Evolutionary conservation across 1,140 invertebrate species (phyloP).

Genomic region (Drosophila kanapiae): DNA sequence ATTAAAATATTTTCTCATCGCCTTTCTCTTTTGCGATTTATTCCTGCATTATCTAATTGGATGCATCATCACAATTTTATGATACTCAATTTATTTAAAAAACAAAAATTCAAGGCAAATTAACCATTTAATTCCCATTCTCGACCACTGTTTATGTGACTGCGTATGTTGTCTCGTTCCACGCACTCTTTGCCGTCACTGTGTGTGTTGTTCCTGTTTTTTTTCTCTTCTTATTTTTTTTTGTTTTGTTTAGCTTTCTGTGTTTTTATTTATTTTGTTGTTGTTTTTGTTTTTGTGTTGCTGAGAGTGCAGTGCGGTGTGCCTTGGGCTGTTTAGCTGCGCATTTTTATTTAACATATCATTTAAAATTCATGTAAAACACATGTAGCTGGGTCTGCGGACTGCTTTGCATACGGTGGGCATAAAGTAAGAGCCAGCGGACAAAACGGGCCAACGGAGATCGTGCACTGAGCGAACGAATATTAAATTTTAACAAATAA

Average conservation of each 20-base stretch:
- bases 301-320: slow-evolving; percentile 11
- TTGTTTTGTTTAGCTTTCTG: slow-evolving; percentile 16
- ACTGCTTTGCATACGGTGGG: slow-evolving; percentile 80
- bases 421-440: slow-evolving; percentile 68
- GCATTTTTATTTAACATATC: slow-evolving; percentile 84
- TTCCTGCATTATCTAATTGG: slow-evolving; percentile 3
- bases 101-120: neutral
- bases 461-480: neutral
- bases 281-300: slow-evolving; percentile 39
- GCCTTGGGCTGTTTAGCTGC: slow-evolving; percentile 77
- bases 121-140: neutral
- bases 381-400: slow-evolving; percentile 69
- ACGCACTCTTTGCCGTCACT: slow-evolving; percentile 49
- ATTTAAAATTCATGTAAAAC: slow-evolving; percentile 85
- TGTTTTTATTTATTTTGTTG: slow-evolving; percentile 26
- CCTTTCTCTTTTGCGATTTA: neutral
- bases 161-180: slow-evolving; percentile 17
- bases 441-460: slow-evolving; percentile 12
- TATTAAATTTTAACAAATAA: too few species aligned
- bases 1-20: slow-evolving; percentile 10
- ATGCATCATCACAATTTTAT: neutral
- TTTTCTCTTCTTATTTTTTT: slow-evolving; percentile 33
- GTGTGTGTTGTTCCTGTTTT: slow-evolving; percentile 26
- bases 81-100: neutral
- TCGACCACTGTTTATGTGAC: neutral